Conservation (phyloP, 92 coral and sea anemone genomes). For the Isaurus tuberculatus region DNA sequence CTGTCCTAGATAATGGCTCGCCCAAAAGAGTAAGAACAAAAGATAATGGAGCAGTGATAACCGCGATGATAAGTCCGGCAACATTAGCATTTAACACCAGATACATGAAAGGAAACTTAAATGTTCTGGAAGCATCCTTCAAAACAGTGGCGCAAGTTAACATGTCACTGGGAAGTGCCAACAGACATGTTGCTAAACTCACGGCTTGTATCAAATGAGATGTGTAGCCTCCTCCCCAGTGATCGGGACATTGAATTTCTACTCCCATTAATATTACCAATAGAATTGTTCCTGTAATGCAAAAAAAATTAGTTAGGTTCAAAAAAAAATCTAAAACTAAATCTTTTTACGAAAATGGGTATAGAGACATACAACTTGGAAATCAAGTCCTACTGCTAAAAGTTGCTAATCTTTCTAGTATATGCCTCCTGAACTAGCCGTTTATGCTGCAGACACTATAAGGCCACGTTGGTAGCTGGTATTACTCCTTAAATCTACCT, state of each 20-base stretch:
- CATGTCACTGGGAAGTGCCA: conserved; percentile 7
- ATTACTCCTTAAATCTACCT: too few relatives aligned
- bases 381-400: background rate
- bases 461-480: too few relatives aligned
- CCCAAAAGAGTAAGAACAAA: background rate
- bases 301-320: background rate
- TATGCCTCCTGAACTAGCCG: too few relatives aligned
- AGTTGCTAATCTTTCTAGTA: too few relatives aligned
- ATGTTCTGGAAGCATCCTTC: conserved; percentile 3
- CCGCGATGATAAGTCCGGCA: conserved; percentile 24
- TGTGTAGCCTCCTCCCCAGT: conserved; percentile 9
- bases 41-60: conserved; percentile 17
- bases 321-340: too few relatives aligned
- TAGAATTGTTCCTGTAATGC: background rate
- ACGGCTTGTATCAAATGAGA: conserved; percentile 8
- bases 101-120: conserved; percentile 16
- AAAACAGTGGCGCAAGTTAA: conserved; percentile 16
- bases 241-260: background rate
- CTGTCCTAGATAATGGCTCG: background rate
- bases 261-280: background rate
- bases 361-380: background rate
- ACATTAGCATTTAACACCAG: conserved; percentile 19
- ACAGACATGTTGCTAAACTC: background rate
- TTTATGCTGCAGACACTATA: too few relatives aligned
- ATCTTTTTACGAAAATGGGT: background rate